Evolutionary conservation across 2,888 invertebrate genomes (phyloP), one percentile per base, ranked within the genome.

Genomic region (Cyclophora punctaria): DNA sequence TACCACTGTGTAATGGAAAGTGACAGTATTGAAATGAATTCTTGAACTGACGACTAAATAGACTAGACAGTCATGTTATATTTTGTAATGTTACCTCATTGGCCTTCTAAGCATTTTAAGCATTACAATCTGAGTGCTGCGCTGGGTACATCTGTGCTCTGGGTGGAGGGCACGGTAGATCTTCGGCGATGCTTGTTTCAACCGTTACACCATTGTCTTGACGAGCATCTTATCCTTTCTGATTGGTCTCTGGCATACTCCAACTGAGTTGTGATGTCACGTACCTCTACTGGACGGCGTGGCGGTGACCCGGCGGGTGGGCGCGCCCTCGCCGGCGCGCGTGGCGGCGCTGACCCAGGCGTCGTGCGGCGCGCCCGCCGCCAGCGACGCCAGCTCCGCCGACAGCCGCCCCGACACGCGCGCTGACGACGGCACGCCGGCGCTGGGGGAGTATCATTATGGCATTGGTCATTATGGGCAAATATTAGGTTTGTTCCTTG

Each of bases 321-420:
- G 66, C 0, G 75, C 62, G 0, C 90, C 90, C 61, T 92, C 91
- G 0, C 93, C 93, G 1, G 90, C 90, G 0, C 78, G 70, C 0
- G 92, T 93, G 50, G 88, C 89, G 3, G 92, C 92, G 0, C 91
- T 89, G 3, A 92, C 90, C 89, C 91, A 91, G 48, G 90, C 89
- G 59, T 91, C 90, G 62, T 92, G 92, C 0, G 90, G 82, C 6
- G 90, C 78, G 6, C 89, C 89, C 0, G 75, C 51, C 0, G 69
- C 70, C 6, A 87, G 67, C 0, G 77, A 82, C 43, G 72, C 75
- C 4, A 85, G 62, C 48, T 86, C 85, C 0, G 72, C 56, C 0
- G 68, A 71, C 0, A 66, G 68, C 0, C 75, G 73, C 1, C 64
- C 60, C 2, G 70, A 60, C 2, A 75, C 71, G 34, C 82, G 74